Evolutionary conservation across 2,113 vertebrate species (phyloP).

Genomic region (Oceanites oceanicus): DNA sequence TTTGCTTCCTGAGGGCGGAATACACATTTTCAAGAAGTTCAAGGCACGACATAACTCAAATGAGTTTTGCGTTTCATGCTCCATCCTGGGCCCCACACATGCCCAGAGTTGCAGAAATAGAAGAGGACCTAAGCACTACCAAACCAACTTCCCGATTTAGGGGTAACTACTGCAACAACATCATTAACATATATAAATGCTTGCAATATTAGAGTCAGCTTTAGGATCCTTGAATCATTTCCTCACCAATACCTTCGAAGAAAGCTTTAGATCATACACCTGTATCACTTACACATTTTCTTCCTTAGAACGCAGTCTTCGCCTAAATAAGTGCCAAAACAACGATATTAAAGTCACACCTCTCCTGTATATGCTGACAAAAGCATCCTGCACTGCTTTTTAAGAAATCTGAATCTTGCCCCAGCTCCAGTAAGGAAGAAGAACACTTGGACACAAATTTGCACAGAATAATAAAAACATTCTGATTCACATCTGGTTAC

Average conservation of each 20-base stretch:
- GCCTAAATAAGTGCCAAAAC: neutral
- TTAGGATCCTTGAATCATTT: neutral
- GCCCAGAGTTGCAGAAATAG: neutral
- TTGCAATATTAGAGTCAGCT: neutral
- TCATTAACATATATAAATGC: rapidly evolving
- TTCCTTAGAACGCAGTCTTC: neutral
- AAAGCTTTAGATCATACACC: neutral
- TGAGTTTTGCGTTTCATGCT: neutral
- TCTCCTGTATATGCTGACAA: neutral
- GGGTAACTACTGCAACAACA: neutral
- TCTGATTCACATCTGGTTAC: neutral
- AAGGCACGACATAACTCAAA: neutral
- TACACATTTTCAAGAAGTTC: neutral
- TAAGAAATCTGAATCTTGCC: neutral
- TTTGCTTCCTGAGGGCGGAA: neutral
- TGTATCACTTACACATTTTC: neutral
- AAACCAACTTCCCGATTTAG: neutral
- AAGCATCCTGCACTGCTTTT: neutral
- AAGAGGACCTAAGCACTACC: neutral
- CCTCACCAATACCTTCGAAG: rapidly evolving
- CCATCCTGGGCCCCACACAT: neutral
- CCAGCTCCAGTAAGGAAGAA: neutral
- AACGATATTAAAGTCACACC: neutral
- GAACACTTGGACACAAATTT: neutral
- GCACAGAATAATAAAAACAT: neutral